Percentiles rank a stretch among this genome's conserved stretches.
Evolutionary conservation across 2,113 vertebrate genomes (phyloP).

Genomic region (Aspiorhynchus laticeps): DNA sequence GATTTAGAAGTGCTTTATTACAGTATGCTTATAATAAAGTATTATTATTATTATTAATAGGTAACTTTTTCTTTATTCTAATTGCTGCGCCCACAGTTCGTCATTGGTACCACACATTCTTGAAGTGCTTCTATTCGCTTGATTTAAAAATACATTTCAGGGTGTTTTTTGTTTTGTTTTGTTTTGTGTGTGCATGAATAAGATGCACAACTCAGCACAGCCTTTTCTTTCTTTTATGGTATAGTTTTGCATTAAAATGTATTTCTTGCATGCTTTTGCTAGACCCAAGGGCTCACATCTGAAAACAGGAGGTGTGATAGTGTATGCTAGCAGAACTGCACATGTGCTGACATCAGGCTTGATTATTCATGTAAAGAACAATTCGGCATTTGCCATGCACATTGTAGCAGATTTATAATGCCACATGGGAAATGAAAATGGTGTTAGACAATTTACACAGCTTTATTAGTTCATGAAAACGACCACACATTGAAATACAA

Average conservation of each 20-base stretch:
- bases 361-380: constrained; percentile 24
- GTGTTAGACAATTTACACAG: constrained; percentile 20
- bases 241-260: not conserved
- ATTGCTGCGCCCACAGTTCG: constrained; percentile 25
- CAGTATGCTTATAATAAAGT: not conserved
- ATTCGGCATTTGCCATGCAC: constrained; percentile 17
- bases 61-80: constrained; percentile 31
- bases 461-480: constrained; percentile 42
- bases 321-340: not conserved
- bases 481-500: constrained; percentile 39
- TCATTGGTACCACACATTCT: constrained; percentile 32
- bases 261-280: not conserved
- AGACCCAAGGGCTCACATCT: not conserved
- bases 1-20: too few species aligned
- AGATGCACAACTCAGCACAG: not conserved
- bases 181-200: not conserved
- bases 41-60: not conserved
- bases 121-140: constrained; percentile 31
- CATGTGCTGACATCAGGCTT: constrained; percentile 18
- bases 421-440: constrained; percentile 15
- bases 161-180: not conserved
- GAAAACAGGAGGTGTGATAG: not conserved
- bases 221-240: not conserved
- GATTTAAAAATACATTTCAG: constrained; percentile 40
- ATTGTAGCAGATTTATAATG: constrained; percentile 33